These are phyloP conservation scores for Poecilia velifera DNA, from an alignment of 2,797 vertebrate species.

Conservation along the genomic window DNA sequence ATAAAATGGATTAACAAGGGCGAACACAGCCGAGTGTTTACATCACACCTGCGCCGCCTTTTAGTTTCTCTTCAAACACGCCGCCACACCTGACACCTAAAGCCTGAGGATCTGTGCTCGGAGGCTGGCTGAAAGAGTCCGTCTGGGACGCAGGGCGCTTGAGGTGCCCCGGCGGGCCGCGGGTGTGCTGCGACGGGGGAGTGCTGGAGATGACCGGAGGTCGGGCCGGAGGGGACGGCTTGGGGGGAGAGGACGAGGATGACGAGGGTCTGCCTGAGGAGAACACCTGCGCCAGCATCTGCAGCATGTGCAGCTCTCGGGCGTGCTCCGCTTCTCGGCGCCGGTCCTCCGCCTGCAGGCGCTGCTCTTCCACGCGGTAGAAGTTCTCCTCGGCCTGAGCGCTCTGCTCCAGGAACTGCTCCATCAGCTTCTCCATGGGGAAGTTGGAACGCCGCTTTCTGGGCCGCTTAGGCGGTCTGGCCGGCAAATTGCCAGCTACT, in stretches of 20 bases:
- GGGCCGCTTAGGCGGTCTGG: slow-evolving; percentile 80
- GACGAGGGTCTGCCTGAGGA: slow-evolving; percentile 71
- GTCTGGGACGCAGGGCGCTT: slow-evolving; percentile 56
- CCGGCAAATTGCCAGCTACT: slow-evolving; percentile 66
- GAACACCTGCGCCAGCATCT: slow-evolving; percentile 93
- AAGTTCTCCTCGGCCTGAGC: slow-evolving; percentile 89
- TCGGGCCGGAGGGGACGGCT: slow-evolving; percentile 29
- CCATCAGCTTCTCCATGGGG: slow-evolving; percentile 91
- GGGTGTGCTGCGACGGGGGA: slow-evolving; percentile 59
- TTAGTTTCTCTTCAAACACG: slow-evolving; percentile 28
- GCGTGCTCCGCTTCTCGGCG: slow-evolving; percentile 87
- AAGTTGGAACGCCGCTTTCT: slow-evolving; percentile 85
- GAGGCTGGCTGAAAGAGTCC: slow-evolving; percentile 58
- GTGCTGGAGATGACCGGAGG: slow-evolving; percentile 71
- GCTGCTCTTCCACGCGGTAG: slow-evolving; percentile 89
- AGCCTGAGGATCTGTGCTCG: slow-evolving; percentile 53
- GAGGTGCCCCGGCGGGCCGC: slow-evolving; percentile 74
- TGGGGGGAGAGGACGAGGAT: slow-evolving; percentile 57
- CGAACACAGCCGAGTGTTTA: neutral
- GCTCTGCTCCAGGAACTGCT: slow-evolving; percentile 91
- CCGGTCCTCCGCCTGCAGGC: slow-evolving; percentile 87
- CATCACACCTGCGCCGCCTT: slow-evolving; percentile 22
- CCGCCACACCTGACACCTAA: slow-evolving; percentile 69
- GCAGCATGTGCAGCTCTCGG: slow-evolving; percentile 90
- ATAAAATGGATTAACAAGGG: neutral